Percentiles rank a stretch among this genome's conserved stretches.
Conservation (phyloP, 92 coral and sea anemone species). For the Siderastrea radians region DNA sequence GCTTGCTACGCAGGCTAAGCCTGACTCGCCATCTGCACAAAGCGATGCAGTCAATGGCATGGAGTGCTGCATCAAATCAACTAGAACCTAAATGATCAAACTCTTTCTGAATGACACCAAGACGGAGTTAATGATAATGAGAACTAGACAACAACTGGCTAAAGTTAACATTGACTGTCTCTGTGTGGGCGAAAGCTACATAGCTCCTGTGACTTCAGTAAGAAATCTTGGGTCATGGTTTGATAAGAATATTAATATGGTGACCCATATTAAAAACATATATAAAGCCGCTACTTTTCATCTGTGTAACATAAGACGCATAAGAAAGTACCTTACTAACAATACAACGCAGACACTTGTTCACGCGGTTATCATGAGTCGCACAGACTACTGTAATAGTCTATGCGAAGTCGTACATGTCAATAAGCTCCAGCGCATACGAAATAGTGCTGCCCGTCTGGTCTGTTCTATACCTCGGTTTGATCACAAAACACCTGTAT, state of each 20-base stretch:
- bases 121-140: constrained; percentile 14
- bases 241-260: neutral
- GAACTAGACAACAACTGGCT: neutral
- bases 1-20: neutral
- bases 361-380: constrained; percentile 21
- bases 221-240: neutral
- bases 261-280: neutral
- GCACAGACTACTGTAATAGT: constrained; percentile 24
- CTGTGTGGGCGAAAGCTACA: neutral
- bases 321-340: constrained; percentile 11
- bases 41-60: constrained; percentile 2
- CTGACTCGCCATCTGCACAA: constrained; percentile 1
- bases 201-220: neutral
- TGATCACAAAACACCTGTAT: constrained; percentile 15
- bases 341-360: constrained; percentile 22
- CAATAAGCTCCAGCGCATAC: constrained; percentile 29
- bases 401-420: constrained; percentile 12
- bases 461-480: constrained; percentile 10
- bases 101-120: constrained; percentile 20
- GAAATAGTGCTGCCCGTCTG: constrained; percentile 27
- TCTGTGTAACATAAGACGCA: constrained; percentile 21
- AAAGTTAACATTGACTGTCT: neutral
- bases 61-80: constrained; percentile 5
- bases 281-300: neutral
- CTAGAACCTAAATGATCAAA: constrained; percentile 12